A percentile compares a stretch with the other conserved stretches of the same genome.
phyloP scores from a whole-genome alignment of 1,140 invertebrate species.

The Rhagoletis zephyria region DNA sequence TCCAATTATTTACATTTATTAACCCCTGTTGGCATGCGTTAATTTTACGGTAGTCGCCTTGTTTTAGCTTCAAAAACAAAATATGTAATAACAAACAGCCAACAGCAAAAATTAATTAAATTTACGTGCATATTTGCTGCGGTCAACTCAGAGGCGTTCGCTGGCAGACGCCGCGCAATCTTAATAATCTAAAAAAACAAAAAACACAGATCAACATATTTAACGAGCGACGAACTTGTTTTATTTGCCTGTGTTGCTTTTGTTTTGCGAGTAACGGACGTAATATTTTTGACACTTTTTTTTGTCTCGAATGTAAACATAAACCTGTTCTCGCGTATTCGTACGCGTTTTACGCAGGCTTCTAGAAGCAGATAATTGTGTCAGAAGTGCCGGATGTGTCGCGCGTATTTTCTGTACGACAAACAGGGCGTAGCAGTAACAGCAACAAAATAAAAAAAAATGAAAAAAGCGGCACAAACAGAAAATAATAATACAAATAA shows the following conservation, averaged over 20 bases:
- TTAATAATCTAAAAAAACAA: neutral
- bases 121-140: neutral
- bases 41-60: too few relatives aligned
- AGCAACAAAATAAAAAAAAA: neutral
- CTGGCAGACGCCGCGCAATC: neutral
- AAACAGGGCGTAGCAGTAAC: neutral
- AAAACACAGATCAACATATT: neutral
- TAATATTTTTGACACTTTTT: too few relatives aligned
- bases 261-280: neutral
- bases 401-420: neutral
- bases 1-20: too few relatives aligned
- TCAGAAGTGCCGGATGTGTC: conserved; percentile 44
- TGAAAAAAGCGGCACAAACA: neutral
- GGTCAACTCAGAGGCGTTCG: conserved; percentile 16
- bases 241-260: neutral
- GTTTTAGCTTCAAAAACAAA: too few relatives aligned
- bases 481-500: neutral
- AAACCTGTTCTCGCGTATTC: neutral
- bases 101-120: neutral
- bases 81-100: neutral
- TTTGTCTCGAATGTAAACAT: neutral
- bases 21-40: neutral
- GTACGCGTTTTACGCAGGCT: neutral
- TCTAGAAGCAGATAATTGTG: conserved; percentile 39
- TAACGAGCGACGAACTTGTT: neutral